Percentiles rank a stretch among this genome's conserved stretches.
Evolutionary conservation across 1,140 invertebrate genomes (phyloP).

Genomic region (Polypedilum pembai): DNA sequence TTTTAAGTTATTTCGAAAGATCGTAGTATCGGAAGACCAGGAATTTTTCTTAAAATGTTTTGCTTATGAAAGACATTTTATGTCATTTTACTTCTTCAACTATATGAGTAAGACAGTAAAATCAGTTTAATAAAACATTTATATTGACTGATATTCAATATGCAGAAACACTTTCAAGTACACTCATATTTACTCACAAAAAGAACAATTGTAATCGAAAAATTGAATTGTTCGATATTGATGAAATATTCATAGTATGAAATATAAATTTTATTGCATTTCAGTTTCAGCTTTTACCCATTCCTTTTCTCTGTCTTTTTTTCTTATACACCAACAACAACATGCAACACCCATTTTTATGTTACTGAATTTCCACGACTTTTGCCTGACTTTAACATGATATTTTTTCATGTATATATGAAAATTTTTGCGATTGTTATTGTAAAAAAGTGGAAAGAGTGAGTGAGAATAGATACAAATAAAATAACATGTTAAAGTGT

Average conservation of each 20-base stretch:
- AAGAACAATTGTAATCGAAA: not conserved
- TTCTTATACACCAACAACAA: not conserved
- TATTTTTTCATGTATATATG: too few species aligned
- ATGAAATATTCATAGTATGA: constrained; percentile 25
- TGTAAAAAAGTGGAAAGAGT: too few species aligned
- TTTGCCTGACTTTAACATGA: not conserved
- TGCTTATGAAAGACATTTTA: too few species aligned
- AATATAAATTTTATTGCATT: constrained; percentile 27
- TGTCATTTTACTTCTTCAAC: too few species aligned
- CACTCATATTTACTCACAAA: not conserved
- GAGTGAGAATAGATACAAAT: not conserved
- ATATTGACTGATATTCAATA: constrained; percentile 8
- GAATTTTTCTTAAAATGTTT: too few species aligned
- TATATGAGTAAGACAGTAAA: not conserved
- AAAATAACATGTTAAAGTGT: constrained; percentile 22
- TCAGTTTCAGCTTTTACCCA: not conserved
- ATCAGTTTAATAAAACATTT: constrained; percentile 19
- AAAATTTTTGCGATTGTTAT: too few species aligned
- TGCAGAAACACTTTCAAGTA: not conserved
- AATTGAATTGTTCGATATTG: constrained; percentile 1
- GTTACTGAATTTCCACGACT: not conserved
- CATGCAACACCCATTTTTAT: not conserved
- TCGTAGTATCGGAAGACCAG: too few species aligned
- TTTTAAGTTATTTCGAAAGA: too few species aligned
- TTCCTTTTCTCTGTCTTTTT: not conserved